Evolutionary conservation across 2,113 vertebrate species (phyloP).

Genomic region (Bucco capensis): DNA sequence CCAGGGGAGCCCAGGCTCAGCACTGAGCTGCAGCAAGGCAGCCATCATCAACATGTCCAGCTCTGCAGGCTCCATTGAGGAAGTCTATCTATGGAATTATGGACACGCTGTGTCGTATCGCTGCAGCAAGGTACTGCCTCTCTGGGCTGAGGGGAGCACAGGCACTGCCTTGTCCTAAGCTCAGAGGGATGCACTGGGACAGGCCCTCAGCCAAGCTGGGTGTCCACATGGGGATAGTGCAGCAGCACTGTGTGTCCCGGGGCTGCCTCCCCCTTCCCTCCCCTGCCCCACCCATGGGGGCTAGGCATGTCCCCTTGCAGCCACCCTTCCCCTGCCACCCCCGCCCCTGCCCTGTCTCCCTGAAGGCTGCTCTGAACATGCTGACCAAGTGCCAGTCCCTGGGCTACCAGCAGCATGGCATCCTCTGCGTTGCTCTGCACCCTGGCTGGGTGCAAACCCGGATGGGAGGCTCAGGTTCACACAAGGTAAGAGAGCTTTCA

Average conservation of each 20-base stretch:
- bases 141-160: no score
- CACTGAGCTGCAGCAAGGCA: conserved; percentile 11
- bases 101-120: not conserved
- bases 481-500: not conserved
- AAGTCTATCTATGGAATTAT: not conserved
- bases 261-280: not conserved
- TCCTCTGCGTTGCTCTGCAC: not conserved
- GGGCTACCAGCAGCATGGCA: not conserved
- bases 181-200: not conserved
- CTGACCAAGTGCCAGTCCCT: conserved; percentile 20
- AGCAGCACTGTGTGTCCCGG: no score
- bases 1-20: not conserved
- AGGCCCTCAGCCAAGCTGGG: not conserved
- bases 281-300: not conserved
- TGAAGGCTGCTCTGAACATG: conserved; percentile 41
- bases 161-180: no score
- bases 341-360: not conserved
- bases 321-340: fast-evolving
- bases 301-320: not conserved
- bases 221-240: no score
- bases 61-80: not conserved
- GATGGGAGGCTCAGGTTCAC: not conserved
- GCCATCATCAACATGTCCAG: conserved; percentile 57
- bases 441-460: conserved; percentile 25
- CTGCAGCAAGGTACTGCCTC: conserved; percentile 44